Base-by-base conservation (phyloP, 2,113 vertebrate genomes). In the Poeciliopsis occidentalis region DNA sequence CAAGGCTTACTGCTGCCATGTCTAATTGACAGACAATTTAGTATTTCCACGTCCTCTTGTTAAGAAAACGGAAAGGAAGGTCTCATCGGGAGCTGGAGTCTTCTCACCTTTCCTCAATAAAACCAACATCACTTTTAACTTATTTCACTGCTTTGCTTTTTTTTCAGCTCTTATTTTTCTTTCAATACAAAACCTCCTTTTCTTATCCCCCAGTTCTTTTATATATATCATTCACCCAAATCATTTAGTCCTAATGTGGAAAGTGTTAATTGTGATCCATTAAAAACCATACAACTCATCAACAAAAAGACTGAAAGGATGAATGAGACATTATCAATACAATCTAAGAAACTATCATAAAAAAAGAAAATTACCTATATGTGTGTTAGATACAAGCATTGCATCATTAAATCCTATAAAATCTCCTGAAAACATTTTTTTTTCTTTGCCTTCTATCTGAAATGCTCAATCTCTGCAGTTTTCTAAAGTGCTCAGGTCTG, bases 21-120 rank as follows among this genome's bases (percentile, higher is more conserved):
- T 90, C 89, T 92, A 93, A 94, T 92, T 91, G 89, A 92, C 88
- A 80, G 85, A 91, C 86, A 88, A 93, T 92, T 92, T 90, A 85
- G 87, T 81, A 84, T 88, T 94, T 94, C 88, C 51, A 86, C 78
- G 89, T 91, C 89, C 88, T 89, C 87, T 89, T 78, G 76, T 77
- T 82, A 67, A 64, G 63, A 84, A 87, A 87, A 73, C n/a, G 31
- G 61, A 78, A 72, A 70, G 27, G 64, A 80, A 60, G 30, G 39
- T 26, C 66, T 78, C 71, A 67, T 82, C 32, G n/a, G n/a, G n/a
- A n/a, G n/a, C n/a, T n/a, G n/a, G n/a, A n/a, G n/a, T n/a, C n/a
- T n/a, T n/a, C n/a, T n/a, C n/a, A n/a, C n/a, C n/a, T n/a, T n/a
- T n/a, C n/a, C n/a, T n/a, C n/a, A n/a, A n/a, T n/a, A n/a, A n/a